Evolutionary conservation across 2,113 vertebrate species (phyloP), one percentile per base, ranked within the genome.

Genomic region (Melanerpes aurifrons): DNA sequence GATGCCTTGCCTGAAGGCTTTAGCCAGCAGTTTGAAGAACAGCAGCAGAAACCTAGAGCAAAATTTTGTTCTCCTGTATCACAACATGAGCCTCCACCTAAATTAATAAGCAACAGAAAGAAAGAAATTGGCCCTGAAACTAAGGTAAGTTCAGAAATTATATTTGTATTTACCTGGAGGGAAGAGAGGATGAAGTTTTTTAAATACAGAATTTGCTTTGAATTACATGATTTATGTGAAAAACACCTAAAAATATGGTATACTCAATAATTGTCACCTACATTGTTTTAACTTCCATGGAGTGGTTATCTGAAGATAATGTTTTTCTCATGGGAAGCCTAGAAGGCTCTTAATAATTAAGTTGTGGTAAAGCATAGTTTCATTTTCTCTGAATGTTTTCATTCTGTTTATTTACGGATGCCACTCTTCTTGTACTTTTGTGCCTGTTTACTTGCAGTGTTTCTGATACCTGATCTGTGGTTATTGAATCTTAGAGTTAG

Each of bases 1-100:
- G 99, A 99, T 85, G 98, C 98, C 61, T 98, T 99, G 43, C 99
- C 99, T 26, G 99, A 99, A 87, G 99, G 99, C 87, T 99, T 99
- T 94, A 98, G 98, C 95, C 99, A 99, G 95, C 98, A 99, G 92
- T 98, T 99, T 92, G 98, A 98, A 89, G 99, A 99, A 88, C 98
- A 99, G n/a, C 98, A 97, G 48, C 97, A 98, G 85, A 99, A 97
- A 97, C 98, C 94, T 47, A 98, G 98, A 80, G 97, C 98, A 64
- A 99, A 96, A 94, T 99, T 98, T 87, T 98, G 98, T 95, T 96
- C 97, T 86, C 80, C 96, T 63, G 93, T 97, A 37, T 96, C 95
- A 68, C 96, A 94, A 43, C 47, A 28, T 58, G 84, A 74, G 31
- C 21, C 48, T 17, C 79, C 4, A 1, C 57, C 94, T n/a, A 68